Evolutionary conservation across 2,888 invertebrate genomes (phyloP).

Genomic region (Crepidodera aurea): DNA sequence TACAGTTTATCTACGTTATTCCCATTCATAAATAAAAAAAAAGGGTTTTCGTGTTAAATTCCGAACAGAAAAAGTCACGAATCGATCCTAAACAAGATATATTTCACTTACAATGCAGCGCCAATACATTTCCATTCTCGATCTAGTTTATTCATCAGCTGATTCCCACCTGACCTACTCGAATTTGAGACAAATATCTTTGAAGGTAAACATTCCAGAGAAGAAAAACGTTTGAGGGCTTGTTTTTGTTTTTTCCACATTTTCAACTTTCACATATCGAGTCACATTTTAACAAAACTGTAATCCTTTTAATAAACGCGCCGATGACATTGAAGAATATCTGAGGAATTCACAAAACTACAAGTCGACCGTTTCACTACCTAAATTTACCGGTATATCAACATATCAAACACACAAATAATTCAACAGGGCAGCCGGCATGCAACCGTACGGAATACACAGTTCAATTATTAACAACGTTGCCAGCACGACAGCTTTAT

Average conservation of each 20-base stretch:
- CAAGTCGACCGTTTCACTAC: neutral
- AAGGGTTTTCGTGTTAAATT: neutral
- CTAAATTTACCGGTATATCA: neutral
- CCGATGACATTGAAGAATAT: neutral
- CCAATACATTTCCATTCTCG: slow-evolving; percentile 26
- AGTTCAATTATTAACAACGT: neutral
- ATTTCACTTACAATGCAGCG: slow-evolving; percentile 15
- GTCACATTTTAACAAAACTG: neutral
- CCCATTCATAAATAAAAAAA: no score
- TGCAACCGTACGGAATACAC: neutral
- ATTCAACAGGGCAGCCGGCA: neutral
- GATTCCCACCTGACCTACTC: slow-evolving; percentile 47
- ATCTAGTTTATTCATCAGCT: slow-evolving; percentile 30
- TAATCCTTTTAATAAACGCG: neutral
- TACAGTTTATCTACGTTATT: no score
- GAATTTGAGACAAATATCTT: slow-evolving; percentile 47
- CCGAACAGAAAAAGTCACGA: neutral
- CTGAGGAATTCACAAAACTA: neutral
- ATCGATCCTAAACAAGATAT: neutral
- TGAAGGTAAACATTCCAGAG: slow-evolving; percentile 51
- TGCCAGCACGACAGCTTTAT: neutral
- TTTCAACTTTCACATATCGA: slow-evolving; percentile 9
- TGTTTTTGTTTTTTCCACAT: slow-evolving; percentile 47
- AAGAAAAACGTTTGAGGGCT: slow-evolving; percentile 49
- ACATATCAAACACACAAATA: neutral